These are phyloP conservation scores for Sebastiscus tertius DNA, from an alignment of 2,797 vertebrate genomes.

Conservation along the genomic window DNA sequence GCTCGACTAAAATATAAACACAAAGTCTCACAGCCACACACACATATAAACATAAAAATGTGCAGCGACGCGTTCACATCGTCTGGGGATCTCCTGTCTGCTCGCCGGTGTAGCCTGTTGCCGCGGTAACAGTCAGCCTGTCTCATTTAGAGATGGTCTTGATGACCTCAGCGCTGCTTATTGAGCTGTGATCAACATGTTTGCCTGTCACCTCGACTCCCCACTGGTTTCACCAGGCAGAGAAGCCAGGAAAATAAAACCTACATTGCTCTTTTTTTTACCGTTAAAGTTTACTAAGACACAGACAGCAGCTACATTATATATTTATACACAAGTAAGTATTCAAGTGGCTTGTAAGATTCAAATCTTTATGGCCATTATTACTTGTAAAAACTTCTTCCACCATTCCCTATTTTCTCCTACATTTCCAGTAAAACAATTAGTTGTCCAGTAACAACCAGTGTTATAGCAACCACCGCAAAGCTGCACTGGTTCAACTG, in stretches of 20 bases:
- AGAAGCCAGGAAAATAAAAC: neutral
- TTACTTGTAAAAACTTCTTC: neutral
- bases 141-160: slow-evolving; percentile 58
- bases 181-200: slow-evolving; percentile 66
- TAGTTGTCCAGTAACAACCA: neutral
- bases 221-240: slow-evolving; percentile 15
- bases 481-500: neutral
- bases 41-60: neutral
- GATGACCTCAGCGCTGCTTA: slow-evolving; percentile 62
- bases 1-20: neutral
- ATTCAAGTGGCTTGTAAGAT: neutral
- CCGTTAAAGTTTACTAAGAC: neutral
- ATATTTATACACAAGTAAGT: neutral
- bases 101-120: slow-evolving; percentile 64
- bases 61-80: neutral
- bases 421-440: neutral
- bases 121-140: slow-evolving; percentile 66
- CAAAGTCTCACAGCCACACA: slow-evolving; percentile 3
- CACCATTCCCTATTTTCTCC: neutral
- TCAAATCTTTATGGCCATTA: neutral
- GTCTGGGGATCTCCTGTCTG: slow-evolving; percentile 50
- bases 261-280: neutral
- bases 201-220: slow-evolving; percentile 43
- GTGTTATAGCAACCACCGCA: neutral
- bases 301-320: neutral